Evolutionary conservation across 1,140 invertebrate genomes (phyloP).

Genomic region (Lordiphosa mommai): DNA sequence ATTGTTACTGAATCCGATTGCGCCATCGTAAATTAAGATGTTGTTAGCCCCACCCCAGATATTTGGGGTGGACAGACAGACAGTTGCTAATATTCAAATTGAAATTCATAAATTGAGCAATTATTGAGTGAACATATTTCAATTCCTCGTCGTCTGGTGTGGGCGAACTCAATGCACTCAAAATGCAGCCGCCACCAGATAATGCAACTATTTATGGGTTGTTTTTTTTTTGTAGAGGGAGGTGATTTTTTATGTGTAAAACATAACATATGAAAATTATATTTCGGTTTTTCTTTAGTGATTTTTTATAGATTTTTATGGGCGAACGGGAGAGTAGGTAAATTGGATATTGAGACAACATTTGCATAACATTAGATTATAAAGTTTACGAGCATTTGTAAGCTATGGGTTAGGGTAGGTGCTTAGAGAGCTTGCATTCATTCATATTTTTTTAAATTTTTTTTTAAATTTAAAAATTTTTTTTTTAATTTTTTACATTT

Average conservation of each 20-base stretch:
- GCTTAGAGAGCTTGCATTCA: no score
- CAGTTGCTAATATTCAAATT: constrained; percentile 64
- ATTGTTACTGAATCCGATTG: constrained; percentile 62
- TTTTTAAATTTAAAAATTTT: no score
- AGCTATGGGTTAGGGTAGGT: no score
- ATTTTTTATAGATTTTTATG: constrained; percentile 3
- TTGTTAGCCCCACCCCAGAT: constrained; percentile 27
- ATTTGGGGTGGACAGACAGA: constrained; percentile 60
- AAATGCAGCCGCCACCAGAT: constrained; percentile 7
- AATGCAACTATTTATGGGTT: constrained; percentile 6
- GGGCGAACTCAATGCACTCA: constrained; percentile 6
- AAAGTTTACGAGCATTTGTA: no score
- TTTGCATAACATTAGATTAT: no score
- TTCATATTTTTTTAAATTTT: no score
- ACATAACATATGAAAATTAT: constrained; percentile 6
- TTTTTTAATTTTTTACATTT: no score
- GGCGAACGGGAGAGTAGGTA: background rate
- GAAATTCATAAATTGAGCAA: constrained; percentile 13
- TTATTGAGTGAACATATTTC: background rate
- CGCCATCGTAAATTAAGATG: constrained; percentile 71
- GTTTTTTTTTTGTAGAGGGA: background rate
- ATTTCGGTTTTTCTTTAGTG: background rate
- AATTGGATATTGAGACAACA: no score
- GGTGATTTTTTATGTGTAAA: constrained; percentile 9
- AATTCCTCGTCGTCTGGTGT: background rate